These are phyloP conservation scores for Leptodirus hochenwartii DNA, from an alignment of 2,888 invertebrate species.

Conservation along the genomic window DNA sequence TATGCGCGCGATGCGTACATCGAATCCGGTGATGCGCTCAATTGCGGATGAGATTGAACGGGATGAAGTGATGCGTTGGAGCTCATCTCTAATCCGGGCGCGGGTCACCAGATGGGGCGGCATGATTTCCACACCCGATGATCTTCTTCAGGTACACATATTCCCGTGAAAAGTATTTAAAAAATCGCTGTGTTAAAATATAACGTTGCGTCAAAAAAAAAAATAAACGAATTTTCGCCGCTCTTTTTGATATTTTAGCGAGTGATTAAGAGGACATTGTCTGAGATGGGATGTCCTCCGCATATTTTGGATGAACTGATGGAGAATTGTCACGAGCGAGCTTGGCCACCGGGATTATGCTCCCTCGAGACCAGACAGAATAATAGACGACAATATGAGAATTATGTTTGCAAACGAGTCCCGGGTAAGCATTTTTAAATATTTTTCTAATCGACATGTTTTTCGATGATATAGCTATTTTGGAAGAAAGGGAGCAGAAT, in stretches of 20 bases:
- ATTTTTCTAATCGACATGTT: too few relatives aligned
- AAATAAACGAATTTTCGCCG: slow-evolving; percentile 4
- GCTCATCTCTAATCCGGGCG: slow-evolving; percentile 61
- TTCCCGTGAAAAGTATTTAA: too few relatives aligned
- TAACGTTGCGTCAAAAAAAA: neutral
- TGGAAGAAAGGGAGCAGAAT: too few relatives aligned
- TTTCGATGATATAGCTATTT: too few relatives aligned
- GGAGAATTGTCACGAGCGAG: slow-evolving; percentile 92
- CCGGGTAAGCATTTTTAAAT: too few relatives aligned
- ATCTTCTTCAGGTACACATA: slow-evolving; percentile 61
- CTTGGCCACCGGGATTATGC: slow-evolving; percentile 87
- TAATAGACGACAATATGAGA: slow-evolving; percentile 83
- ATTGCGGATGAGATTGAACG: slow-evolving; percentile 89
- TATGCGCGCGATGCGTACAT: slow-evolving; percentile 81
- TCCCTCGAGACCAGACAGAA: slow-evolving; percentile 88
- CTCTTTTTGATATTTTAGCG: slow-evolving; percentile 36
- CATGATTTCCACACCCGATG: slow-evolving; percentile 96
- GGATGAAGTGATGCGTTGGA: slow-evolving; percentile 84
- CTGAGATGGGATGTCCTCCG: slow-evolving; percentile 86
- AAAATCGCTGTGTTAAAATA: neutral
- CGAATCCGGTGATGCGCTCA: slow-evolving; percentile 82
- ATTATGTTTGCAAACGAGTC: slow-evolving; percentile 84
- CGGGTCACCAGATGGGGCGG: slow-evolving; percentile 94
- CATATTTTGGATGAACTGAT: slow-evolving; percentile 88
- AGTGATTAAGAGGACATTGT: slow-evolving; percentile 82